Base-by-base conservation (phyloP, 2,888 invertebrate genomes). In the Mythimna albipuncta region DNA sequence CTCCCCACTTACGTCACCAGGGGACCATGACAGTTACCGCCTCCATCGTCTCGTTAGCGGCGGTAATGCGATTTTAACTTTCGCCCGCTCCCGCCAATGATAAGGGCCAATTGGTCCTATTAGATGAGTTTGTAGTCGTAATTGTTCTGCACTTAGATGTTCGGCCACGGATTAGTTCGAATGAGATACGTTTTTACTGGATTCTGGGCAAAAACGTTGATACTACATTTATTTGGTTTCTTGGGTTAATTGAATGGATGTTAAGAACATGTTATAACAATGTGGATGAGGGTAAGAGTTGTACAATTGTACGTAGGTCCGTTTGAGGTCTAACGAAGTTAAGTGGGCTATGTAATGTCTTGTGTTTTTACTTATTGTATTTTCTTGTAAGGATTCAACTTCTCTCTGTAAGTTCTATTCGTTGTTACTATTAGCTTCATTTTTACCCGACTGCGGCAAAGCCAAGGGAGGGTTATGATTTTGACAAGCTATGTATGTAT, bases 11-110 rank as follows among this genome's bases (percentile, higher is more conserved):
- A 61, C 35, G 58, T 83, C 81, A 66, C 41, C 55, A 54, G 38
- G 59, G 72, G 80, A 77, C 82, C 88, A 87, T 83, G 87, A 87
- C 89, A 86, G 85, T 88, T 85, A 88, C 80, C 86, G 86, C 84
- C 83, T 76, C 82, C 79, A 62, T 87, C 87, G 88, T 89, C 93
- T 92, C 93, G 93, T 93, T 93, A 93, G 91, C 88, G 83, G 81
- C 65, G 82, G 88, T 91, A 91, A 91, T 90, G 87, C 75, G 90
- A 91, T 91, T 91, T 91, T 90, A 91, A 91, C 90, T 91, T 91
- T 88, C 82, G 87, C 86, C 79, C 87, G 85, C 88, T 84, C 85
- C 70, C 84, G 80, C 86, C 90, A 86, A 87, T 90, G 91, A 91
- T 91, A 90, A 89, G 89, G 89, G 87, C 86, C 90, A 90, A 91